phyloP scores from a whole-genome alignment of 2,113 vertebrate genomes.

The Sprattus sprattus region DNA sequence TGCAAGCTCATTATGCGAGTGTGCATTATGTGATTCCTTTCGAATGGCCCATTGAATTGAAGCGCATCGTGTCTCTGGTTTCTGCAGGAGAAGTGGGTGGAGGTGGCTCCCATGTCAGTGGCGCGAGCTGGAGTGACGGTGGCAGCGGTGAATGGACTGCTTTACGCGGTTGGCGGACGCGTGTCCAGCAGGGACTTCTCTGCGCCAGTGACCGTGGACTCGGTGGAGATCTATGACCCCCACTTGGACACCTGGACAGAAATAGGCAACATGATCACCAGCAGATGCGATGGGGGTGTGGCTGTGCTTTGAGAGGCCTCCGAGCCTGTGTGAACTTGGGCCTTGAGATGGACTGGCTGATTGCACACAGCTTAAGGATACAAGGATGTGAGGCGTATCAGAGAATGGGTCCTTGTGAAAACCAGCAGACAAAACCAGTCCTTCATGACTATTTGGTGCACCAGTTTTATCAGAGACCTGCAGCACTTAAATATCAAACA shows the following conservation, averaged over 20 bases:
- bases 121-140: constrained; percentile 89
- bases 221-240: constrained; percentile 96
- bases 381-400: background rate
- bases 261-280: constrained; percentile 96
- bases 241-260: constrained; percentile 93
- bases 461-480: background rate
- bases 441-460: background rate
- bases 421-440: background rate
- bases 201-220: constrained; percentile 91
- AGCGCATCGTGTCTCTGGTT: background rate
- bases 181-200: constrained; percentile 88
- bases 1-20: background rate
- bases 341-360: background rate
- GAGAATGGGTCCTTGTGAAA: background rate
- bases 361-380: background rate
- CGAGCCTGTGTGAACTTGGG: background rate
- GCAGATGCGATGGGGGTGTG: constrained; percentile 91
- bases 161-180: constrained; percentile 88
- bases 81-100: constrained; percentile 89
- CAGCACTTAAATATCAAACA: background rate
- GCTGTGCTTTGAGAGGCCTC: constrained; percentile 79
- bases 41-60: background rate
- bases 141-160: constrained; percentile 87
- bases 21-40: background rate
- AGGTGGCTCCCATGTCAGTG: constrained; percentile 88